These are phyloP conservation scores for Onthophagus sagittarius DNA, from an alignment of 2,888 invertebrate species.

Conservation along the genomic window DNA sequence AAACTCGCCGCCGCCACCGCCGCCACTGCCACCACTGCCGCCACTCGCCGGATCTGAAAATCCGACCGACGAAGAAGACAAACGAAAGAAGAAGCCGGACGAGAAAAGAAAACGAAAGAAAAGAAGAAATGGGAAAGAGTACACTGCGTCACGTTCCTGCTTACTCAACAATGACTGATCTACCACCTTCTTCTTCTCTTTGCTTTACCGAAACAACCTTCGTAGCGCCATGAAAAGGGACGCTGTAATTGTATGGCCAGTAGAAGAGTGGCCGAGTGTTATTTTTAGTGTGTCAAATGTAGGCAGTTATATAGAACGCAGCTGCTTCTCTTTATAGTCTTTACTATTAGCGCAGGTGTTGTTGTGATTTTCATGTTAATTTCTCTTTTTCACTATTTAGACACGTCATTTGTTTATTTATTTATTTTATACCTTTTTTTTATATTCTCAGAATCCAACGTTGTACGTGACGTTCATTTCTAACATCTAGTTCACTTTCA, in stretches of 20 bases:
- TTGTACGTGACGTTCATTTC: too few relatives aligned
- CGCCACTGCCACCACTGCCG: neutral
- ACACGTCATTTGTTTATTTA: neutral
- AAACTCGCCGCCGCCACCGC: neutral
- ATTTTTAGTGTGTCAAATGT: slow-evolving; percentile 7
- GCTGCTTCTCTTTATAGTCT: neutral
- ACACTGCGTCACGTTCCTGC: slow-evolving; percentile 5
- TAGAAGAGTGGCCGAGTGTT: neutral
- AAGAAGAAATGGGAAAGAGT: neutral
- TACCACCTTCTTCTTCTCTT: neutral
- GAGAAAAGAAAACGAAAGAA: neutral
- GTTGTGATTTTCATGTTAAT: slow-evolving; percentile 9
- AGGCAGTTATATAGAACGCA: neutral
- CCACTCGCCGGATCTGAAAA: neutral
- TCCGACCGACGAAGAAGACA: neutral
- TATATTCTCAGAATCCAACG: too few relatives aligned
- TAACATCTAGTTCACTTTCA: too few relatives aligned
- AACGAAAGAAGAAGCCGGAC: neutral
- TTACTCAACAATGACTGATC: slow-evolving; percentile 10
- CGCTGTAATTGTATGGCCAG: neutral
- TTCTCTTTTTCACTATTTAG: slow-evolving; percentile 8
- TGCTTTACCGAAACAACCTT: neutral
- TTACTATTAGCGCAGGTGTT: neutral
- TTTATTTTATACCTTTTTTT: neutral
- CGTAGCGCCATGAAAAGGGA: neutral